Percentiles rank a stretch among this genome's conserved stretches.
These are phyloP conservation scores for Argya squamiceps DNA, from an alignment of 2,797 vertebrate species.

Conservation along the genomic window DNA sequence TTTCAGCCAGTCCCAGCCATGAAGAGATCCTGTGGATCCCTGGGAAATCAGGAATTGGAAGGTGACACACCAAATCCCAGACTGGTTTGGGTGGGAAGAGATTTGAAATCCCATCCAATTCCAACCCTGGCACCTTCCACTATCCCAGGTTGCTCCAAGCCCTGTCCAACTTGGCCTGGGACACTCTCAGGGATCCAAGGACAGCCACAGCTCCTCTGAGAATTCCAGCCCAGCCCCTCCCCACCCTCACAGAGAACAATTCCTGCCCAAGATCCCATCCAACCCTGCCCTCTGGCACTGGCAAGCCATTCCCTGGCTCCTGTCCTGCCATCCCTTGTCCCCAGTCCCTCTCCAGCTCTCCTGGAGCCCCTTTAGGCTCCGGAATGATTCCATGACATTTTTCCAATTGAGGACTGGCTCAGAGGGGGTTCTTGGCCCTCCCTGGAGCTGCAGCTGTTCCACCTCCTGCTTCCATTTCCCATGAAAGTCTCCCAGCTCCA, in stretches of 20 bases:
- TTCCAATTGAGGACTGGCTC: neutral
- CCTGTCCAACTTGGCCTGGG: rapidly evolving
- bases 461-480: neutral
- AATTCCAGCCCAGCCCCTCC: rapidly evolving
- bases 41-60: neutral
- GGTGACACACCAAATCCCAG: neutral
- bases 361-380: neutral
- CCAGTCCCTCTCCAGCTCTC: neutral
- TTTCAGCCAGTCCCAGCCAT: neutral
- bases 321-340: too few relatives aligned
- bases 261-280: neutral
- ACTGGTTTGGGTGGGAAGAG: neutral
- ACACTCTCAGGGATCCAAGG: neutral
- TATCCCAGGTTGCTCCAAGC: rapidly evolving
- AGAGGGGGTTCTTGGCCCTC: too few relatives aligned
- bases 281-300: rapidly evolving
- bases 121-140: rapidly evolving
- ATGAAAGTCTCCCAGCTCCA: neutral
- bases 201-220: neutral
- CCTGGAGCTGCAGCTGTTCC: neutral
- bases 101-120: neutral
- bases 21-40: neutral
- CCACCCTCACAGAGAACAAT: neutral
- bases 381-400: neutral
- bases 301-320: too few relatives aligned